Evolutionary conservation across 2,888 invertebrate species (phyloP), one percentile per base, ranked within the genome.

Genomic region (Emmelina monodactyla): DNA sequence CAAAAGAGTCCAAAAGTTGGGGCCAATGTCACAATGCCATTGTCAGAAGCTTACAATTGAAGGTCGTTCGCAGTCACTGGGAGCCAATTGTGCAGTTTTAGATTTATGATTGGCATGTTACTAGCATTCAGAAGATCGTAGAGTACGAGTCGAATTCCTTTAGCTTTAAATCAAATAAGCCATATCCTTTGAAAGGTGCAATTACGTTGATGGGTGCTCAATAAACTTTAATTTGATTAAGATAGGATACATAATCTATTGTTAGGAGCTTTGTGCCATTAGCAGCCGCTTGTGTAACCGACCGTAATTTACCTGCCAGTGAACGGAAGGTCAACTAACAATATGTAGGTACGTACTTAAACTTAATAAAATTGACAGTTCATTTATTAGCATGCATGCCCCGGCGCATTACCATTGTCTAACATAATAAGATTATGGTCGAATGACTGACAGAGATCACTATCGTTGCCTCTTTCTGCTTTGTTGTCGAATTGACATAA

Each of bases 271-370:
- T 25, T 25, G 9, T 25, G 25, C n/a, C n/a, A 10, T 12, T 4
- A 14, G 13, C 3, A 14, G 9, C 9, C 22, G 30, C 7, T 14
- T 13, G 14, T 30, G 13, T 30, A 14, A 30, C 30, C 13, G 4
- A 14, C 13, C 30, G 40, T 37, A 44, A 7, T 34, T 31, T 31
- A 38, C 37, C 29, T 30, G 30, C 36, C 42, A 49, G 68, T 62
- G 69, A 70, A 67, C 50, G 68, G 60, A 69, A 72, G 69, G 69
- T 66, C 69, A 55, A 3, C 25, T 11, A 25, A 25, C 25, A 25
- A 25, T 25, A 25, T n/a, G 25, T 25, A 38, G 42, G 43, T 40
- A 43, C 44, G 43, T 38, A 48, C 41, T n/a, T n/a, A n/a, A n/a
- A 25, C 25, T 11, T 25, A 9, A 25, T 25, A 3, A 47, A 48